Evolutionary conservation across 2,797 vertebrate species (phyloP).

Genomic region (Halcyon chelicuti): DNA sequence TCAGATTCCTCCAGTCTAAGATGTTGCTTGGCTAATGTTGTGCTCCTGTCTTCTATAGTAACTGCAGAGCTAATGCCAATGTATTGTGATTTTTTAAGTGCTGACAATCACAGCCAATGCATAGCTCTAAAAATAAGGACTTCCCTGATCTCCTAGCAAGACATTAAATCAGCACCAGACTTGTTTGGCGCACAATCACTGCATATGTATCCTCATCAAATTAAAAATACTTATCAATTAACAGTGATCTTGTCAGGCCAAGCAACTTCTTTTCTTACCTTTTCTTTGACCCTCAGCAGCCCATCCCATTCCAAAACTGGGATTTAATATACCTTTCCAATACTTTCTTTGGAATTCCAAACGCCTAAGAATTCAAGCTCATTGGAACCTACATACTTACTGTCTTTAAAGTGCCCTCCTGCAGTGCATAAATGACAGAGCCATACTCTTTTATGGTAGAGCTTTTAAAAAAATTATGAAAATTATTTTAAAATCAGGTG

Average conservation of each 20-base stretch:
- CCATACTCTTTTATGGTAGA: neutral
- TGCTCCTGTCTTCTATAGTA: neutral
- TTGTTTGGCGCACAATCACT: fast-evolving
- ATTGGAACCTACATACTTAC: neutral
- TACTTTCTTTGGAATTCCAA: neutral
- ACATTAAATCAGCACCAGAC: neutral
- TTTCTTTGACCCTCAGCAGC: neutral
- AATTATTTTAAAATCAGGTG: neutral
- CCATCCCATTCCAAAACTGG: neutral
- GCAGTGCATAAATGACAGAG: neutral
- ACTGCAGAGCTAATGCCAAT: neutral
- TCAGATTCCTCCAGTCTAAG: neutral
- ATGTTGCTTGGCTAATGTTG: neutral
- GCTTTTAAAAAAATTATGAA: neutral
- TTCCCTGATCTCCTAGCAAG: neutral
- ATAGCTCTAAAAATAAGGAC: neutral
- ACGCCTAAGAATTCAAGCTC: neutral
- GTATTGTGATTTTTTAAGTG: neutral
- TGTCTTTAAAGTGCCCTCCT: neutral
- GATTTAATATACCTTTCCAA: neutral
- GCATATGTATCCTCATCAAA: neutral
- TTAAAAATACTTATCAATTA: neutral
- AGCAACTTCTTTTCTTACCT: neutral
- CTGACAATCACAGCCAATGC: neutral
- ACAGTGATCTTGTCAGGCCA: neutral